Evolutionary conservation across 35 echinoderm and acorn worm species (phyloP).

Genomic region (Heliocidaris tuberculata): DNA sequence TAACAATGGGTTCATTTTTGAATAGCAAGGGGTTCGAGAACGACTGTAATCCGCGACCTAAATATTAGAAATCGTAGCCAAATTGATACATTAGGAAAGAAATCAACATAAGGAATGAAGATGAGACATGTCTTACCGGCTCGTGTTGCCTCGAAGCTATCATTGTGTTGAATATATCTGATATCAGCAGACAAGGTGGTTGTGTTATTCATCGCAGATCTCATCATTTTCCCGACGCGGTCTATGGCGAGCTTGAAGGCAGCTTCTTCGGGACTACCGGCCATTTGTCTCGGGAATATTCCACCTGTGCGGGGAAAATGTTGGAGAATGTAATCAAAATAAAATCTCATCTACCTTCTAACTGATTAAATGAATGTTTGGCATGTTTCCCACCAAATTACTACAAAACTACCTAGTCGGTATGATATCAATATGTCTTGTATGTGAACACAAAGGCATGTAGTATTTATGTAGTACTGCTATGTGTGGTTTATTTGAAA

Average conservation of each 20-base stretch:
- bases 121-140: constrained; percentile 36
- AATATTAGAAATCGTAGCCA: neutral
- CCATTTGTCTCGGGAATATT: constrained; percentile 52
- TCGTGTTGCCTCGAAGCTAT: constrained; percentile 61
- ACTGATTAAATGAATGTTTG: too few relatives aligned
- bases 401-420: too few relatives aligned
- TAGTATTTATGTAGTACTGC: too few relatives aligned
- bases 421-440: too few relatives aligned
- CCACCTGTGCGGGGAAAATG: constrained; percentile 44
- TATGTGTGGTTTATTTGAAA: too few relatives aligned
- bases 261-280: constrained; percentile 48
- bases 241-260: constrained; percentile 60
- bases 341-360: neutral
- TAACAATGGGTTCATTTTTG: too few relatives aligned
- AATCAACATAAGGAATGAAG: neutral
- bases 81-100: neutral
- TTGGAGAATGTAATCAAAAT: neutral
- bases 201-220: neutral
- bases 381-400: too few relatives aligned
- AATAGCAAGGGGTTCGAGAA: too few relatives aligned
- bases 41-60: neutral
- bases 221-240: constrained; percentile 14
- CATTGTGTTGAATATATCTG: constrained; percentile 34
- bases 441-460: too few relatives aligned
- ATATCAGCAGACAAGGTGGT: constrained; percentile 29